A percentile compares a stretch with the other conserved stretches of the same genome.
phyloP scores from a whole-genome alignment of 2,113 vertebrate genomes.

The Limanda limanda region DNA sequence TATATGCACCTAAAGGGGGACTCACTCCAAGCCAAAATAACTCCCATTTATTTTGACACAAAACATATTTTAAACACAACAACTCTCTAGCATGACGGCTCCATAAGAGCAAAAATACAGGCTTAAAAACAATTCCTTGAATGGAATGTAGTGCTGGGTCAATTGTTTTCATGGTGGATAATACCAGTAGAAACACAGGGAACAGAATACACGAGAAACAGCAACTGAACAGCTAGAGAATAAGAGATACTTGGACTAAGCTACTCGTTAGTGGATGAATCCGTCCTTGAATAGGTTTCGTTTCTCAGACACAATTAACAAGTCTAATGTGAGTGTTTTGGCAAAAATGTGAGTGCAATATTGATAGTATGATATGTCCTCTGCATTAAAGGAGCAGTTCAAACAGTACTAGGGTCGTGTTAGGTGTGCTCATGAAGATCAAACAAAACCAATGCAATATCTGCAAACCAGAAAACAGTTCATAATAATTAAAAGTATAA shows the following conservation, averaged over 20 bases:
- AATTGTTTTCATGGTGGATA: conserved; percentile 24
- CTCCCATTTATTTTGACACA: conserved; percentile 23
- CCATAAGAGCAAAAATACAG: conserved; percentile 41
- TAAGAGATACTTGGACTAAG: conserved; percentile 53
- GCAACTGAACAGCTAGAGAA: conserved; percentile 14
- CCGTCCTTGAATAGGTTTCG: conserved; percentile 28
- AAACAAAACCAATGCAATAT: conserved; percentile 16
- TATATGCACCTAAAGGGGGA: neutral
- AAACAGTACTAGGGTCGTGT: conserved; percentile 27
- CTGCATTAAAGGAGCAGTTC: conserved; percentile 19
- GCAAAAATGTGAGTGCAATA: conserved; percentile 39
- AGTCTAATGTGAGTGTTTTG: conserved; percentile 50
- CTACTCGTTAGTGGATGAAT: conserved; percentile 39
- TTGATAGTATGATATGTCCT: conserved; percentile 33
- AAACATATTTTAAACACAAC: conserved; percentile 26
- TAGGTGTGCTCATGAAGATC: conserved; percentile 31
- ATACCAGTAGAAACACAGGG: conserved; percentile 42
- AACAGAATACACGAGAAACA: conserved; percentile 13
- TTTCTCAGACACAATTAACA: conserved; percentile 8
- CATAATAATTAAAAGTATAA: conserved; percentile 5
- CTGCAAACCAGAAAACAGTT: conserved; percentile 14
- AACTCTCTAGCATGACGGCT: neutral
- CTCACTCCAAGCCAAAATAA: conserved; percentile 13
- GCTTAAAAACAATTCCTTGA: conserved; percentile 43
- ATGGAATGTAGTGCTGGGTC: conserved; percentile 79